phyloP scores from a whole-genome alignment of 1,140 invertebrate genomes.

The Ceratina japonica region DNA sequence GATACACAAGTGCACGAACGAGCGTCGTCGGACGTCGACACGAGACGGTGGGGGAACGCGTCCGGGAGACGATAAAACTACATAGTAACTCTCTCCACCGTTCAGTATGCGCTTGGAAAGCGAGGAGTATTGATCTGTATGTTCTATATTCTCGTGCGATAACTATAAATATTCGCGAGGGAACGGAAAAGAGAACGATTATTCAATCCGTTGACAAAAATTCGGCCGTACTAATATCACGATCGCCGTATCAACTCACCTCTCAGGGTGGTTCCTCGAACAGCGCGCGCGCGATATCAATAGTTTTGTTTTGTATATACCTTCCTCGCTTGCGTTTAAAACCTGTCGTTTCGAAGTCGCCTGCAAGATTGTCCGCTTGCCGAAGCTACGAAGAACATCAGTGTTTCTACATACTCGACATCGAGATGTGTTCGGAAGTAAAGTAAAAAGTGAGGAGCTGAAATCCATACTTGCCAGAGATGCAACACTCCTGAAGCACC shows the following conservation, averaged over 20 bases:
- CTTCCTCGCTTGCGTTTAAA: not conserved
- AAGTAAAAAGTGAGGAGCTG: not conserved
- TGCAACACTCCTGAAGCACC: not conserved
- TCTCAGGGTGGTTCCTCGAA: not conserved
- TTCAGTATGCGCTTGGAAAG: constrained; percentile 41
- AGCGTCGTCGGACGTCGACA: constrained; percentile 19
- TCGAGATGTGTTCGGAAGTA: not conserved
- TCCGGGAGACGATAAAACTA: constrained; percentile 56
- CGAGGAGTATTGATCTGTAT: constrained; percentile 1
- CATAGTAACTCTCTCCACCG: constrained; percentile 39
- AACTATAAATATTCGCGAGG: not conserved
- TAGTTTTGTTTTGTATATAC: not conserved
- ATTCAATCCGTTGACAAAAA: not conserved
- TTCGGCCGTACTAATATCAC: not conserved
- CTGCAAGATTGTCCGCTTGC: not conserved
- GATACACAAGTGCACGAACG: constrained; percentile 2
- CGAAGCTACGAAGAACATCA: too few relatives aligned
- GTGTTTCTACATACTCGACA: not conserved
- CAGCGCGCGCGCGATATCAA: not conserved
- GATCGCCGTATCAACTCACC: not conserved
- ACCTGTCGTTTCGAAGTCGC: not conserved
- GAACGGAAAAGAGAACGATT: not conserved
- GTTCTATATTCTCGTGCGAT: not conserved
- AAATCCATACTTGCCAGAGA: not conserved
- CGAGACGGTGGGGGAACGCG: constrained; percentile 1